Evolutionary conservation across 2,888 invertebrate species (phyloP), one percentile per base, ranked within the genome.

Genomic region (Pristionchus fissidentatus): DNA sequence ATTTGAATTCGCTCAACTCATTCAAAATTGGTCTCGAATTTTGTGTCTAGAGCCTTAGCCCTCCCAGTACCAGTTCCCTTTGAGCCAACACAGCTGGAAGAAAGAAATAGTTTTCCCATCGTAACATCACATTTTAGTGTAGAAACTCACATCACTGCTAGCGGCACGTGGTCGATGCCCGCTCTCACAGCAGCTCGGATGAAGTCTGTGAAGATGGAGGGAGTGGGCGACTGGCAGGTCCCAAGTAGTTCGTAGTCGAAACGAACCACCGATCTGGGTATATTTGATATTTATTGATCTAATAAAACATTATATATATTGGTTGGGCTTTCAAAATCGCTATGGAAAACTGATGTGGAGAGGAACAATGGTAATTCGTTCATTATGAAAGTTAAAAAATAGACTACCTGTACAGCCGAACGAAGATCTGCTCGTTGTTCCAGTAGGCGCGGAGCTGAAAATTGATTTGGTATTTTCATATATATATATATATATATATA

Each of bases 391-490:
- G 26, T 57, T 5, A 29, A 32, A 35, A 62, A 22, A 35, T 32
- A 22, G 15, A 29, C 15, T 62, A 81, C 70, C 83, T 38, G 26
- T 41, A 83, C 22, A 77, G n/a, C 8, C 88, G 84, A 19, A 88
- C 85, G 83, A 88, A 88, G 0, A 88, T 85, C n/a, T 88, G 87
- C 10, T 88, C 87, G 83, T 88, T 85, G 84, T 88, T 86, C 87
- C 87, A 88, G 73, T 88, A 88, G 82, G 85, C 85, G 35, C 88
- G 84, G 1, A 87, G n/a, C 86, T 86, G 83, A 43, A 70, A 78
- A 35, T 15, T 43, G 22, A 15, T 55, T 29, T 32, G 13, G 10
- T 15, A n/a, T n/a, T n/a, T n/a, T n/a, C n/a, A 13, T 3, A 35
- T 22, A 3, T 15, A 52, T 8, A 52, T 8, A 19, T 4, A n/a